Conservation (phyloP, 2,888 invertebrate genomes). For the Carcina quercana region DNA sequence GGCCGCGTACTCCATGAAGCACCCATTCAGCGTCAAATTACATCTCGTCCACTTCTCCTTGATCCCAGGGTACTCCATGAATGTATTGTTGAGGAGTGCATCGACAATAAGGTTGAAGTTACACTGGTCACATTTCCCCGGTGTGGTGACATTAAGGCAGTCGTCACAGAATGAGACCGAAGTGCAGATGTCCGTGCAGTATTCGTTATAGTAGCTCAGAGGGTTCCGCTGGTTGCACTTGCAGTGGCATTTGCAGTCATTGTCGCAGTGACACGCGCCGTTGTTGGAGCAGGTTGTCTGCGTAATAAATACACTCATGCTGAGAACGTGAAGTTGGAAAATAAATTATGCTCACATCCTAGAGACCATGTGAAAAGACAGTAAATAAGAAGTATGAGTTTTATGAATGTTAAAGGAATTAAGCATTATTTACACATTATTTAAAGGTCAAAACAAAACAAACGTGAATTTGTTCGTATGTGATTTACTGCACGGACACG, state of each 20-base stretch:
- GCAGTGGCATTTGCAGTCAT: constrained; percentile 37
- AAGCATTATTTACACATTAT: no score
- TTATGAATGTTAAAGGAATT: no score
- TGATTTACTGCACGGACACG: no score
- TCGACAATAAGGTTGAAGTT: constrained; percentile 3
- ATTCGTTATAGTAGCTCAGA: constrained; percentile 50
- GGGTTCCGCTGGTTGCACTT: constrained; percentile 28
- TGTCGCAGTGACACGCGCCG: constrained; percentile 37
- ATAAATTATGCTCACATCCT: no score
- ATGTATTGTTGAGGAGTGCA: neutral
- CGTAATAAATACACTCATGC: no score
- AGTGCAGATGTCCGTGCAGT: constrained; percentile 48
- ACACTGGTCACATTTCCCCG: constrained; percentile 23
- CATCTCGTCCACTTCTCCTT: constrained; percentile 46
- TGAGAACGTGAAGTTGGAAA: no score
- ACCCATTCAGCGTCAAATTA: constrained; percentile 28
- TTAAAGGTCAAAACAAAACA: no score
- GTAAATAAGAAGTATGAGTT: no score
- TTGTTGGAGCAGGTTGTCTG: constrained; percentile 49
- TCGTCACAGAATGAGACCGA: constrained; percentile 31
- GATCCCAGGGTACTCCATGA: no score
- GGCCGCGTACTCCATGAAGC: constrained; percentile 33
- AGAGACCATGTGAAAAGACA: no score
- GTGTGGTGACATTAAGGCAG: constrained; percentile 30
- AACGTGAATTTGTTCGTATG: no score